phyloP scores from a whole-genome alignment of 2,888 invertebrate species.

The Drosophila pseudotalamancana region DNA sequence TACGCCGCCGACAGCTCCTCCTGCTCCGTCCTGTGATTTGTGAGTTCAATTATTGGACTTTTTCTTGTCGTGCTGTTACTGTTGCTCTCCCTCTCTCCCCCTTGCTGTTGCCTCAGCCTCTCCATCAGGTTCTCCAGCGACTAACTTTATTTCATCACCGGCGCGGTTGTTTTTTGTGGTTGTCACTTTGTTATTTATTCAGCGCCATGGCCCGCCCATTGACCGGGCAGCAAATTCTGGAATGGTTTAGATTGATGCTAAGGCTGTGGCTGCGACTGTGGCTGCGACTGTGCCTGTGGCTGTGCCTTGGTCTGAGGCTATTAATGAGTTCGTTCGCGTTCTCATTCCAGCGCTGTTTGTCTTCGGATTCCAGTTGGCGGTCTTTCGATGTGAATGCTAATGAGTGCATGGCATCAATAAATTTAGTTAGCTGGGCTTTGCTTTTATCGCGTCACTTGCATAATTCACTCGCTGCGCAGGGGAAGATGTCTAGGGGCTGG shows the following conservation, averaged over 20 bases:
- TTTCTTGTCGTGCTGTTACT: slow-evolving; percentile 47
- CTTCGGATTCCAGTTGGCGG: slow-evolving; percentile 52
- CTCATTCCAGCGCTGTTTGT: slow-evolving; percentile 12
- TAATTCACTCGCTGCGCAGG: slow-evolving; percentile 68
- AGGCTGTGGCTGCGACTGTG: slow-evolving; percentile 16
- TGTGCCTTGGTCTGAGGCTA: slow-evolving; percentile 26
- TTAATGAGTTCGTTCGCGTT: slow-evolving; percentile 74
- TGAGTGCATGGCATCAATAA: slow-evolving; percentile 80
- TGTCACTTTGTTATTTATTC: slow-evolving; percentile 80
- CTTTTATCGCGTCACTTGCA: slow-evolving; percentile 79
- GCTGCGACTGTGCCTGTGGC: slow-evolving; percentile 15
- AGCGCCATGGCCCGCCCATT: slow-evolving; percentile 68
- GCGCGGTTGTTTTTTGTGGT: slow-evolving; percentile 77
- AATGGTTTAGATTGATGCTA: slow-evolving; percentile 12
- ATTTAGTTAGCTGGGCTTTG: slow-evolving; percentile 77
- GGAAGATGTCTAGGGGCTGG: slow-evolving; percentile 1
- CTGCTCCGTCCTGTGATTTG: slow-evolving; percentile 70
- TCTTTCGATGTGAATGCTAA: slow-evolving; percentile 76
- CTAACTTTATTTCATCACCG: slow-evolving; percentile 42
- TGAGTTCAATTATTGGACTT: slow-evolving; percentile 77
- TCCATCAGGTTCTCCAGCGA: slow-evolving; percentile 6
- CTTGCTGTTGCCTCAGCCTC: not conserved
- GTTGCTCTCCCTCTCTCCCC: not conserved
- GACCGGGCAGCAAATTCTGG: slow-evolving; percentile 43
- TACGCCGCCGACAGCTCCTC: slow-evolving; percentile 26